phyloP scores from a whole-genome alignment of 2,888 invertebrate genomes.

The Drepana falcataria region DNA sequence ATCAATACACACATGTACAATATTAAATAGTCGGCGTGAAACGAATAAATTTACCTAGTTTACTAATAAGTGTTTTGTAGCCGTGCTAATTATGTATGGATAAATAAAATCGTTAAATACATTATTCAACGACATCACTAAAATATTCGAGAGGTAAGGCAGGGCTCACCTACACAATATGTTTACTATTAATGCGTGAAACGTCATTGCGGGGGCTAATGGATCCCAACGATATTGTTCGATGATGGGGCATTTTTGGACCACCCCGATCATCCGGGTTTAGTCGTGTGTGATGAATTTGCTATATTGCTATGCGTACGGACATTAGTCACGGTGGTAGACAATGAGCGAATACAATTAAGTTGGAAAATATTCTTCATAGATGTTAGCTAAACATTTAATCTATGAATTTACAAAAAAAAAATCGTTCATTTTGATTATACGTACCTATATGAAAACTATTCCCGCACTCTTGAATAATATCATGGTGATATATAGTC shows the following conservation, averaged over 20 bases:
- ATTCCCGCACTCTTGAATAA: no score
- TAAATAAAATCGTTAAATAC: slow-evolving; percentile 1
- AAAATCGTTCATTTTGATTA: no score
- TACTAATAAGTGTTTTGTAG: no score
- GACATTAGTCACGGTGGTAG: background rate
- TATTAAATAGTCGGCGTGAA: no score
- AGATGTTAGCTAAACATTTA: no score
- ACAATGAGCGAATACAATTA: background rate
- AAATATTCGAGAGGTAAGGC: background rate
- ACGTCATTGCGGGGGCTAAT: slow-evolving; percentile 33
- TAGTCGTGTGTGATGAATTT: slow-evolving; percentile 3
- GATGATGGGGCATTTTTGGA: slow-evolving; percentile 20
- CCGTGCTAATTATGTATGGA: slow-evolving; percentile 4
- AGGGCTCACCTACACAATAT: slow-evolving; percentile 23
- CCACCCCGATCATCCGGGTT: slow-evolving; percentile 33
- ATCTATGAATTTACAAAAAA: no score
- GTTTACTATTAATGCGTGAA: slow-evolving; percentile 30
- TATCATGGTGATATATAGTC: no score
- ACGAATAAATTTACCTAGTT: no score
- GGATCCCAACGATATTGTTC: slow-evolving; percentile 45
- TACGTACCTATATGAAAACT: no score
- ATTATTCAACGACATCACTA: background rate
- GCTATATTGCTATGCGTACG: background rate
- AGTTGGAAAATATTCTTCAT: no score
- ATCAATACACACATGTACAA: no score